Base-by-base conservation (phyloP, 1,140 invertebrate species). In the Ditylenchus dipsaci region DNA sequence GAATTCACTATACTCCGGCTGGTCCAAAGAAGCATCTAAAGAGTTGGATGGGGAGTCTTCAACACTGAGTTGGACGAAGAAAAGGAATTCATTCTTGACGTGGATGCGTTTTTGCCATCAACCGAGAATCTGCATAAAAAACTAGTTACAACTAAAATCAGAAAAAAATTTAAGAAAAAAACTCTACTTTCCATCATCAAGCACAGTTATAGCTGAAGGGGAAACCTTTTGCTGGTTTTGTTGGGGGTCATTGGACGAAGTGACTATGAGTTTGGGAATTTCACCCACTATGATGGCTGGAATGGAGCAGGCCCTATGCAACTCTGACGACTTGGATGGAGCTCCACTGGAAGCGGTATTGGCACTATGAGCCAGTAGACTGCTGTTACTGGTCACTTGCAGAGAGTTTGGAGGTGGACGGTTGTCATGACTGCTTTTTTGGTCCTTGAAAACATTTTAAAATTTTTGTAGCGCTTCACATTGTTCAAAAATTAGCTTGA, bases 231-330 rank as follows among this genome's bases (percentile, higher is more conserved):
- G 29, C 21, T 61, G 59, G 29, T 3, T 61, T 61, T 61, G 59
- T 30, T 53, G 60, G n/a, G 68, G 59, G 9, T 71, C 69, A 62
- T 42, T 72, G 23, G 69, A 74, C 1, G 69, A 69, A 19, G 75
- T 76, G 19, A 76, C 76, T 17, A 76, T 70, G 17, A 76, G 49
- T 33, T 78, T 78, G 23, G 75, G 75, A 63, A 76, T 76, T 73
- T 76, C 75, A 0, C 75, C 75, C 3, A 76, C 75, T 38, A 76
- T 76, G n/a, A 76, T 76, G 15, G 75, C 77, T 19, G 75, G 75
- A 26, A 76, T 76, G 11, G 76, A 78, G 45, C 75, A 71, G n/a
- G 75, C 75, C 13, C 75, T 30, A 42, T 76, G 76, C 27, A 76
- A 69, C 68, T 76, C 75, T 43, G 59, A 61, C 8, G 27, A 33